A percentile compares a stretch with the other conserved stretches of the same genome.
These are phyloP conservation scores for Scomber scombrus DNA, from an alignment of 2,113 vertebrate genomes.

Conservation along the genomic window DNA sequence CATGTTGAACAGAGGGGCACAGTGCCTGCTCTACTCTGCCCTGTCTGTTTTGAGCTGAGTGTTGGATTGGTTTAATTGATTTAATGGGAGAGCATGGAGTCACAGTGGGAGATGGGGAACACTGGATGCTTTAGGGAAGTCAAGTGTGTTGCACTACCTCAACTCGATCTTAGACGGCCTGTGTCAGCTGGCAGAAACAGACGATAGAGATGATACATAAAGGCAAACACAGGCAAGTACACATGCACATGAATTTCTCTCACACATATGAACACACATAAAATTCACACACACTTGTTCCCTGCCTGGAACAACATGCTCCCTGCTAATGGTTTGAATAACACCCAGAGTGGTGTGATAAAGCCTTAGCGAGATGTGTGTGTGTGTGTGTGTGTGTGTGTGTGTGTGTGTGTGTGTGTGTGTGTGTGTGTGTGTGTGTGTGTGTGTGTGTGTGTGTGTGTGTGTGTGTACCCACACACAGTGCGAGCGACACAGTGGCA, in stretches of 20 bases:
- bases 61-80: slow-evolving; percentile 84
- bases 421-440: slow-evolving; percentile 58
- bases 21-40: slow-evolving; percentile 71
- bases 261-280: slow-evolving; percentile 51
- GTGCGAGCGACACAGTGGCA: slow-evolving; percentile 60
- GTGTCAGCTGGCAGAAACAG: slow-evolving; percentile 63
- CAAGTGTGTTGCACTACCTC: slow-evolving; percentile 78
- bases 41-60: slow-evolving; percentile 75
- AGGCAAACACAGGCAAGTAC: slow-evolving; percentile 42
- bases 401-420: slow-evolving; percentile 60
- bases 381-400: slow-evolving; percentile 63
- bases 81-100: slow-evolving; percentile 81
- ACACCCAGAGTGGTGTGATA: slow-evolving; percentile 79
- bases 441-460: slow-evolving; percentile 62
- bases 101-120: slow-evolving; percentile 68
- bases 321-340: slow-evolving; percentile 85
- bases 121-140: slow-evolving; percentile 77
- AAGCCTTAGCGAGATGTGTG: slow-evolving; percentile 60
- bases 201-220: slow-evolving; percentile 47
- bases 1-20: slow-evolving; percentile 76
- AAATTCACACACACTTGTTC: slow-evolving; percentile 70
- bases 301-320: slow-evolving; percentile 73
- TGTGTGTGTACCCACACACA: slow-evolving; percentile 57
- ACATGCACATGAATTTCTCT: slow-evolving; percentile 20
- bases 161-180: slow-evolving; percentile 71